Percentiles rank a stretch among this genome's conserved stretches.
phyloP scores from a whole-genome alignment of 2,888 invertebrate species.

The Apotomis turbidana region DNA sequence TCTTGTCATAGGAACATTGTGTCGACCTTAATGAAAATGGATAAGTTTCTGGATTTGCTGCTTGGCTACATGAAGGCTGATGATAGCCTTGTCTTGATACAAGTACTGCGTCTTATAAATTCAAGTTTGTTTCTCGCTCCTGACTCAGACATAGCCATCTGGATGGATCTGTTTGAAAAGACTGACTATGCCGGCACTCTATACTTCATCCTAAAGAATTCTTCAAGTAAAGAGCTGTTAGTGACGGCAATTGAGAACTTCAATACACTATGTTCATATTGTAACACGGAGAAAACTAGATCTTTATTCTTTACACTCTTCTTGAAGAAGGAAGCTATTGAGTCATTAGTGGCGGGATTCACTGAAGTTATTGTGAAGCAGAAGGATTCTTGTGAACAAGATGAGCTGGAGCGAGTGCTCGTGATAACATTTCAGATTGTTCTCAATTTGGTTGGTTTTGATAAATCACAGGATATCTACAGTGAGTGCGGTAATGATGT shows the following conservation, averaged over 20 bases:
- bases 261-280: constrained; percentile 80
- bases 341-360: constrained; percentile 64
- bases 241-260: constrained; percentile 84
- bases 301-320: constrained; percentile 67
- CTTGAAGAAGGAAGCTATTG: constrained; percentile 63
- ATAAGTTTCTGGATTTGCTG: constrained; percentile 82
- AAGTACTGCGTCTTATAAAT: constrained; percentile 87
- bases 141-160: constrained; percentile 70
- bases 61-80: constrained; percentile 84
- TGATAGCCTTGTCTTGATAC: constrained; percentile 89
- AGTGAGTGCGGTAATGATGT: constrained; percentile 57
- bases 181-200: constrained; percentile 83
- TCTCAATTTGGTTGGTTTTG: constrained; percentile 68
- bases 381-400: constrained; percentile 58
- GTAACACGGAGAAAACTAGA: constrained; percentile 62
- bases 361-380: constrained; percentile 63
- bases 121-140: constrained; percentile 77
- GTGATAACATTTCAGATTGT: constrained; percentile 69
- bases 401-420: constrained; percentile 68
- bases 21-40: constrained; percentile 80
- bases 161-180: constrained; percentile 76
- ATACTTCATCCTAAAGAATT: constrained; percentile 89
- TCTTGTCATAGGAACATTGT: constrained; percentile 87
- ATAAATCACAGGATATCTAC: constrained; percentile 64
- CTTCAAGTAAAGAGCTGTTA: constrained; percentile 86